These are phyloP conservation scores for Corythornis vintsioides DNA, from an alignment of 2,113 vertebrate species.

Conservation along the genomic window DNA sequence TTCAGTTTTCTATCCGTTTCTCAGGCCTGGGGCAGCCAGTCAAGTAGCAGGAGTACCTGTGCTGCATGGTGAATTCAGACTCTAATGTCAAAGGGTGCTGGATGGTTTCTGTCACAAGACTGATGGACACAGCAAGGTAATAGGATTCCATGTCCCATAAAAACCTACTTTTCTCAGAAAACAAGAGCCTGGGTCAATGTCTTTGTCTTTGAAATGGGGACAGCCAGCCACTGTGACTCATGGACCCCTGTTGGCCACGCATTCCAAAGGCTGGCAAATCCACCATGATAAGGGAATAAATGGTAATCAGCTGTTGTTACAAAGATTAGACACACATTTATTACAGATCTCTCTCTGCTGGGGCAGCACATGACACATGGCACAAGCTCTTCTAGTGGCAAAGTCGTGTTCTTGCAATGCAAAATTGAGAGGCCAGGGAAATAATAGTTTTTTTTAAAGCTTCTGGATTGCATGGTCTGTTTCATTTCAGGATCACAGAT, in stretches of 20 bases:
- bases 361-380: background rate
- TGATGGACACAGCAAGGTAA: background rate
- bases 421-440: background rate
- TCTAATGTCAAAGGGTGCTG: background rate
- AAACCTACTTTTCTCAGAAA: constrained; percentile 49
- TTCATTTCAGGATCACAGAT: constrained; percentile 33
- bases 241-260: background rate
- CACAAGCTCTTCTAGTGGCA: background rate
- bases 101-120: background rate
- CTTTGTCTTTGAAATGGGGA: background rate
- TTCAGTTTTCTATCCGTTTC: background rate
- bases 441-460: background rate
- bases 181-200: background rate
- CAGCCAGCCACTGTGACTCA: constrained; percentile 1
- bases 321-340: background rate
- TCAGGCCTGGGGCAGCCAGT: background rate
- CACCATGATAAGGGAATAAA: constrained; percentile 19
- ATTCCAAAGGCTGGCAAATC: constrained; percentile 22
- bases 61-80: background rate
- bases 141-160: background rate
- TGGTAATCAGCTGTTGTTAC: background rate
- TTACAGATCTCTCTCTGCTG: background rate
- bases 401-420: fast-evolving
- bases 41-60: background rate
- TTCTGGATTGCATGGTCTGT: background rate